Base-by-base conservation (phyloP, 2,888 invertebrate species). In the Eristalis pertinax region DNA sequence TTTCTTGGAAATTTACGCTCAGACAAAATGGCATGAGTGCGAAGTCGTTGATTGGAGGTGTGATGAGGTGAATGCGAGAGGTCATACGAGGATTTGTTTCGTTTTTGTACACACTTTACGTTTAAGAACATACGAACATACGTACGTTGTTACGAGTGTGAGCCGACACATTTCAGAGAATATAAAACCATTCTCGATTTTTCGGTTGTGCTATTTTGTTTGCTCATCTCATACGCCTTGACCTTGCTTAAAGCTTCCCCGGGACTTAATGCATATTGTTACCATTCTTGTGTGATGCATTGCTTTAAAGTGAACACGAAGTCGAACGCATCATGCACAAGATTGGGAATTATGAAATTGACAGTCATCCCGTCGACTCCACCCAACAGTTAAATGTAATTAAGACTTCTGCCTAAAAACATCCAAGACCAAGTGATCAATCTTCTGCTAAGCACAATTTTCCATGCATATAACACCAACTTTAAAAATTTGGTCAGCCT, bases 21-120 rank as follows among this genome's bases (percentile, higher is more conserved):
- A 84, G 84, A 78, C 84, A 73, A 79, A 74, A 69, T 79, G 84
- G 84, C 74, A 84, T 84, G 84, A 84, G 84, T 78, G 74, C 41
- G 78, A 69, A 84, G 78, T 38, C 58, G 78, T 78, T 74, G 78
- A 84, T 84, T 84, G 69, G 64, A 78, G 78, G 84, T 84, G 78
- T 70, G 64, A 69, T 68, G 73, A 73, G 78, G 78, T 79, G 84
- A 78, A 69, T 84, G 35, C 43, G 74, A 73, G 78, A 84, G 78
- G 84, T 78, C 84, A 84, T 68, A 84, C 84, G 32, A 11, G 62
- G 43, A 29, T 24, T 32, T 68, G 29, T 67, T 19, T 63, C 35
- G 13, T 22, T 50, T 41, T 56, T 4, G 24, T 41, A 50, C 19
- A 63, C 50, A 50, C 56, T 64, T 77, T n/a, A n/a, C n/a, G n/a